Base-by-base conservation (phyloP, 2,888 invertebrate genomes). In the Phyto melanocephala region DNA sequence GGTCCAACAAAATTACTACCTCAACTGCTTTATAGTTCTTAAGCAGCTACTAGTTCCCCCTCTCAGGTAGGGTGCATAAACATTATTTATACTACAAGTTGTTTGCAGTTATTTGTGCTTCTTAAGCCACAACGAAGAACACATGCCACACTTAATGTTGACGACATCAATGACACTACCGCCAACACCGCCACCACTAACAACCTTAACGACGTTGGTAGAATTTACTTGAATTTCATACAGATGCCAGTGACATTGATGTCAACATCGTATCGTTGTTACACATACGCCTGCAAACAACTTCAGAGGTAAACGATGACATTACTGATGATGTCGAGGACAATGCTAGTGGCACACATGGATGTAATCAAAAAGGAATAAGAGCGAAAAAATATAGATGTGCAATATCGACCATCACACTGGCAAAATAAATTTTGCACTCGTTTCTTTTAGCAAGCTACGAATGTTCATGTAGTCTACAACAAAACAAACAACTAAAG, bases 61-160 rank as follows among this genome's bases (percentile, higher is more conserved):
- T 11, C 40, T 0, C 6, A n/a, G 0, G 70, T 78, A 71, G 78
- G 42, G 47, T 3, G 2, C 7, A 15, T 11, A 22, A 47, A 45
- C 65, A 58, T 75, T 58, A 67, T 75, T 75, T 58, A 75, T 75
- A 40, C 17, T 54, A 56, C 45, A 65, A 65, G 70, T 70, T 76
- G 47, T 47, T 58, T 50, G 71, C 65, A 65, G 52, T 76, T 71
- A 52, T 70, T 75, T 75, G 78, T 79, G 65, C 79, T 70, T 65
- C 37, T 74, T 20, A 67, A 60, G 54, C 82, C 79, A 76, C 79
- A 79, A 71, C 45, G 28, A 75, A 28, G 6, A 28, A 76, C 79
- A 82, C 82, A 79, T 79, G 82, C 75, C 82, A 62, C 82, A 82
- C 79, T 79, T 76, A 82, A 82, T 82, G 79, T 79, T 79, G 75